Evolutionary conservation across 1,140 invertebrate species (phyloP), one percentile per base, ranked within the genome.

Genomic region (Macrotrachela quadricornifera): DNA sequence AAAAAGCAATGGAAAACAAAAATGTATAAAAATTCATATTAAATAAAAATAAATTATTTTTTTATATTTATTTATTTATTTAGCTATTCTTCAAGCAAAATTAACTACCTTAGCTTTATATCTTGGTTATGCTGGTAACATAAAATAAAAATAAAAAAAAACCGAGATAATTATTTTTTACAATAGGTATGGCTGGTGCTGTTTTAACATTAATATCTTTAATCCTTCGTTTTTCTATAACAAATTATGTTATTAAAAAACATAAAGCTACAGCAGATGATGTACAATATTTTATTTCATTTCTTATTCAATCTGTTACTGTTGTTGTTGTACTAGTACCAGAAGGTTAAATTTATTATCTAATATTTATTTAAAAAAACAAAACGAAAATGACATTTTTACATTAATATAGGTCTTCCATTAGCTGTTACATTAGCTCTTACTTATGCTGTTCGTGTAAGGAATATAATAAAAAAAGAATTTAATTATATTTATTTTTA

Each of bases 401-500:
- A n/a, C n/a, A n/a, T n/a, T n/a, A n/a, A n/a, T n/a, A n/a, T n/a
- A n/a, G n/a, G n/a, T n/a, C n/a, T 40, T 10, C 39, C 39, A 10
- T 40, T 40, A 14, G 39, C 39, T 14, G 39, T 40, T 40, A 40
- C 39, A 40, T 14, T 40, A 40, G 92, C 92, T 14, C 76, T 97
- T 52, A 91, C 92, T 58, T 97, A 97, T 71, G 96, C 91, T 61
- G 92, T 97, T 56, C 94, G 95, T 80, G 91, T 97, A 0, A 92
- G 92, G 57, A 97, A n/a, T n/a, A n/a, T n/a, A n/a, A n/a, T n/a
- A n/a, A n/a, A n/a, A n/a, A n/a, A n/a, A n/a, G n/a, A n/a, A n/a
- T n/a, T n/a, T n/a, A n/a, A n/a, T n/a, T n/a, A n/a, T n/a, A n/a
- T n/a, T n/a, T n/a, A n/a, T n/a, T n/a, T n/a, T n/a, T n/a, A n/a